Evolutionary conservation across 2,113 vertebrate genomes (phyloP).

Genomic region (Xenus cinereus): DNA sequence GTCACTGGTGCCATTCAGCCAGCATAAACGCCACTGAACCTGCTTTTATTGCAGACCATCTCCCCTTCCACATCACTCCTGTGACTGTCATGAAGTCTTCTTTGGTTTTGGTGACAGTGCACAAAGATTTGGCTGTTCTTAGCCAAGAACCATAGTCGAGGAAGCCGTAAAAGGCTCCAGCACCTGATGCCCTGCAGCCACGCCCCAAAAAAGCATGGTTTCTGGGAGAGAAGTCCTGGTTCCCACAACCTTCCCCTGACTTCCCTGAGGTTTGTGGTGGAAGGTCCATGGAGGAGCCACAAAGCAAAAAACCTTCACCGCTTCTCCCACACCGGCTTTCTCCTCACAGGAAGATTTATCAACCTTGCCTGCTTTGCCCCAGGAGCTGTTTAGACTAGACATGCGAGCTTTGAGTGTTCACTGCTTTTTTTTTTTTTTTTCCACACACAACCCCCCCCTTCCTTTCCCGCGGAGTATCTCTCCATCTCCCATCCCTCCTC

Average conservation of each 20-base stretch:
- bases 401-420: neutral
- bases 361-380: neutral
- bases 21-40: neutral
- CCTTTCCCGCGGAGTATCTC: neutral
- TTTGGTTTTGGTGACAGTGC: neutral
- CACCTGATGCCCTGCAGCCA: neutral
- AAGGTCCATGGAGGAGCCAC: neutral
- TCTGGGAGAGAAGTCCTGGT: neutral
- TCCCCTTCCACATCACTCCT: neutral
- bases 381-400: neutral
- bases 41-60: neutral
- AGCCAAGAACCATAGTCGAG: neutral
- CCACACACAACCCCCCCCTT: too few species aligned
- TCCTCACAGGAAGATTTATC: neutral
- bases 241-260: neutral
- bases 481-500: neutral
- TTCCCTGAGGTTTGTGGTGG: neutral
- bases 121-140: neutral
- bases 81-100: neutral
- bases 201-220: neutral
- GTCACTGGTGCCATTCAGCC: neutral
- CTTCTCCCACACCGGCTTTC: neutral
- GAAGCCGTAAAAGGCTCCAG: neutral
- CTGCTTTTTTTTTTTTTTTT: neutral
- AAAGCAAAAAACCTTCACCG: neutral